These are phyloP conservation scores for Panurus biarmicus DNA, from an alignment of 2,113 vertebrate species.

Conservation along the genomic window DNA sequence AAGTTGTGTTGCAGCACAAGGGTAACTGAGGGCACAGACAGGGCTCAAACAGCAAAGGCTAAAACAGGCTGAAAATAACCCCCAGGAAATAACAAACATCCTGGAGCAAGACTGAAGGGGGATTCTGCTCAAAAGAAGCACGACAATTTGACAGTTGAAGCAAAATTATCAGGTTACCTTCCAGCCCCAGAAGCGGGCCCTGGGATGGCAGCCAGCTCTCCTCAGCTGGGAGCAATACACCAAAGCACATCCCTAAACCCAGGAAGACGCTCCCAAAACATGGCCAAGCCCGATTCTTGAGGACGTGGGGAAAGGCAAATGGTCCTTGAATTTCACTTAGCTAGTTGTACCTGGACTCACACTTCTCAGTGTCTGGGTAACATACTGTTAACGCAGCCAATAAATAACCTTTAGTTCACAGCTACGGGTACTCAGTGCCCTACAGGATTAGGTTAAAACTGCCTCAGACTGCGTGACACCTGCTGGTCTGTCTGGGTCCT, in stretches of 20 bases:
- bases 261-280: no score
- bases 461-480: background rate
- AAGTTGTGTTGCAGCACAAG: background rate
- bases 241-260: background rate
- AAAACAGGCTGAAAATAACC: background rate
- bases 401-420: background rate
- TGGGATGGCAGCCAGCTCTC: background rate
- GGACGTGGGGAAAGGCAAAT: background rate
- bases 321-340: background rate
- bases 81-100: background rate
- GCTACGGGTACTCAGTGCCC: accelerated
- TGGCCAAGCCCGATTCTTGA: accelerated
- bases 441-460: background rate
- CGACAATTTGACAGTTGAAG: background rate
- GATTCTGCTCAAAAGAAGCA: background rate
- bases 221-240: background rate
- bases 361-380: background rate
- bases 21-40: background rate
- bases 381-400: accelerated
- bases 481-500: background rate
- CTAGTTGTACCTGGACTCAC: background rate
- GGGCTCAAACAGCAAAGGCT: background rate
- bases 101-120: background rate
- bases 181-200: background rate
- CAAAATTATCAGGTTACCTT: background rate